phyloP scores from a whole-genome alignment of 2,113 vertebrate species.

The Glaucidium brasilianum region DNA sequence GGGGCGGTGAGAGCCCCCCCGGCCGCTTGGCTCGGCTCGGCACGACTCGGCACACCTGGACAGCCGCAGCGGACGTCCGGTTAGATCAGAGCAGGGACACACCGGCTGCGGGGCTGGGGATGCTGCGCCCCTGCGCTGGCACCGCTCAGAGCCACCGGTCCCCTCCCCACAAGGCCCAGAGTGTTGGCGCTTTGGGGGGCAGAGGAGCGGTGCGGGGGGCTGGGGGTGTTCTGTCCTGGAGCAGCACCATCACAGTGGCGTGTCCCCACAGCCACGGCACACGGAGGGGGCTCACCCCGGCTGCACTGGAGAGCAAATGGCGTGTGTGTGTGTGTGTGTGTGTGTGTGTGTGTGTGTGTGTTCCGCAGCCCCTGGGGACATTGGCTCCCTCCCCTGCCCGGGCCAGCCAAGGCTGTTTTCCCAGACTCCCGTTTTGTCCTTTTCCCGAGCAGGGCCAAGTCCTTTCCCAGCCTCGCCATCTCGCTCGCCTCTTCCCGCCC shows the following conservation, averaged over 20 bases:
- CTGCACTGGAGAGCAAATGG: not conserved
- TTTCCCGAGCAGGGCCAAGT: not conserved
- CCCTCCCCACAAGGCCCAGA: not conserved
- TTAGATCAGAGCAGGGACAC: not conserved
- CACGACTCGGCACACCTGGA: not conserved
- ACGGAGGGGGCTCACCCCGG: fast-evolving
- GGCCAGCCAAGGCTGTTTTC: not conserved
- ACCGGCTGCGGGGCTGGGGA: not conserved
- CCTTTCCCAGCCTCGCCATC: not conserved
- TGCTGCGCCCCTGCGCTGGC: not conserved
- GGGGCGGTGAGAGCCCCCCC: not conserved
- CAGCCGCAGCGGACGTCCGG: not conserved
- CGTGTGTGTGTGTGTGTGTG: too few species aligned
- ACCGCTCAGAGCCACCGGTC: not conserved
- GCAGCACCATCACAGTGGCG: fast-evolving
- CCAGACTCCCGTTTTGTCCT: constrained; percentile 20
- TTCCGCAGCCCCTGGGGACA: not conserved
- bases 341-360: too few species aligned
- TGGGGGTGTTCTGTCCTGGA: fast-evolving
- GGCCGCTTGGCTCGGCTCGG: fast-evolving
- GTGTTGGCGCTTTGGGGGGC: fast-evolving
- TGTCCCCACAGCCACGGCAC: not conserved
- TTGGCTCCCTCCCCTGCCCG: not conserved
- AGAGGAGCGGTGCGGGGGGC: not conserved
- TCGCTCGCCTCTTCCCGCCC: not conserved